These are phyloP conservation scores for Aleiodes testaceus DNA, from an alignment of 2,888 invertebrate species.

Conservation along the genomic window DNA sequence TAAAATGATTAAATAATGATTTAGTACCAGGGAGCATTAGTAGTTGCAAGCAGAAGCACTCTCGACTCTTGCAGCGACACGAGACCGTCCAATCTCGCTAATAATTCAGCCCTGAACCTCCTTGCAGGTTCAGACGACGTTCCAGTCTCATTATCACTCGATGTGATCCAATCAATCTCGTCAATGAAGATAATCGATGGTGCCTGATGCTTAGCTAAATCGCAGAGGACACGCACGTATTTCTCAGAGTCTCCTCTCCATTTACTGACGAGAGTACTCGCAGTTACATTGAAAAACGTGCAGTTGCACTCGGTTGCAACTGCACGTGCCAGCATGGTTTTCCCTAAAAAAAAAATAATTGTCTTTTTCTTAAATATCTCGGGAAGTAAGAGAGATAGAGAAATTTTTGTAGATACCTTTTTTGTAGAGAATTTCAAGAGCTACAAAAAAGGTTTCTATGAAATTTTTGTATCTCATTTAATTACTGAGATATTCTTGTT, in stretches of 20 bases:
- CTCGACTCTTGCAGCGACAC: constrained; percentile 76
- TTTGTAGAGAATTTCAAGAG: too few species aligned
- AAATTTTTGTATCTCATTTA: too few species aligned
- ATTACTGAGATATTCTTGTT: too few species aligned
- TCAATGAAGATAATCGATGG: constrained; percentile 95
- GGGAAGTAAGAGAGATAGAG: too few species aligned
- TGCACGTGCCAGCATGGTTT: constrained; percentile 92
- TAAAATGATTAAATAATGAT: background rate
- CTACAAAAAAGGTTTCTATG: too few species aligned
- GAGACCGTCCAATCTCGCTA: constrained; percentile 89
- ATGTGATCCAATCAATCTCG: constrained; percentile 90
- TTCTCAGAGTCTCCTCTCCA: constrained; percentile 98
- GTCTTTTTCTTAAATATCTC: background rate
- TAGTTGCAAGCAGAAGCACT: constrained; percentile 88
- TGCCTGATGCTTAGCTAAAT: constrained; percentile 87
- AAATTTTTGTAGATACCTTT: too few species aligned
- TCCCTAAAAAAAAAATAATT: constrained; percentile 73
- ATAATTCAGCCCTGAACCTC: constrained; percentile 90
- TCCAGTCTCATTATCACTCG: constrained; percentile 70
- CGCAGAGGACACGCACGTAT: constrained; percentile 90
- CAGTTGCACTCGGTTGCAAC: constrained; percentile 86
- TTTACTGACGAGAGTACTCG: constrained; percentile 93
- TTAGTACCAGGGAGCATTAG: constrained; percentile 90
- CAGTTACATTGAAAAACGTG: constrained; percentile 93
- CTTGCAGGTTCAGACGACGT: constrained; percentile 78